A percentile compares a stretch with the other conserved stretches of the same genome.
These are phyloP conservation scores for Limanda limanda DNA, from an alignment of 2,113 vertebrate genomes.

Conservation along the genomic window DNA sequence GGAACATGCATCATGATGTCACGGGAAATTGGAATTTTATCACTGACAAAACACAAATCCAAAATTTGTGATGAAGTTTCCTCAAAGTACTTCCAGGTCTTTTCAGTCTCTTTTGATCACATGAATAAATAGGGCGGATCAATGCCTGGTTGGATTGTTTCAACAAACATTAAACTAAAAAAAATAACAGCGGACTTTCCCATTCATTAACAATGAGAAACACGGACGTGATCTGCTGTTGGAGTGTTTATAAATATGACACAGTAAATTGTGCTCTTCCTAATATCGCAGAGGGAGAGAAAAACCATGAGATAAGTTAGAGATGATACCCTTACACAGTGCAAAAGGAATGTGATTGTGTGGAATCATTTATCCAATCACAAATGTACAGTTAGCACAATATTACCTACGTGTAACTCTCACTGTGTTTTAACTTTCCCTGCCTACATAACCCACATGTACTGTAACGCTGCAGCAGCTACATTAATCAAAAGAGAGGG, in stretches of 20 bases:
- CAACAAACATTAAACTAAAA: conserved; percentile 6
- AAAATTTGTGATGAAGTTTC: conserved; percentile 20
- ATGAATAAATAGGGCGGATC: conserved; percentile 14
- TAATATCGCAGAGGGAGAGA: conserved; percentile 9
- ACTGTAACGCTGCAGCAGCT: conserved; percentile 45
- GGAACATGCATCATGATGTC: conserved; percentile 66
- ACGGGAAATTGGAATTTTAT: conserved; percentile 40
- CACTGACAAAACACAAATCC: conserved; percentile 45
- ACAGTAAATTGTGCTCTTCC: conserved; percentile 15
- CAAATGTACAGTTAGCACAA: conserved; percentile 64
- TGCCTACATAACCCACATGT: conserved; percentile 40
- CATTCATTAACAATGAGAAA: conserved; percentile 5
- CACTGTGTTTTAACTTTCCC: conserved; percentile 45
- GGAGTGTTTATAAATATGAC: conserved; percentile 17
- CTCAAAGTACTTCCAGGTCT: conserved; percentile 15
- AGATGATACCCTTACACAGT: conserved; percentile 28
- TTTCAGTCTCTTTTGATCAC: conserved; percentile 24
- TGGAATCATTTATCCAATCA: conserved; percentile 47
- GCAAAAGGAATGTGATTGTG: conserved; percentile 36
- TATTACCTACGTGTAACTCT: conserved; percentile 45
- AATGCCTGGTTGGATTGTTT: conserved; percentile 3
- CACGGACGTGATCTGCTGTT: not conserved
- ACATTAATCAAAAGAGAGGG: conserved; percentile 43
- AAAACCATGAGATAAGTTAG: conserved; percentile 8
- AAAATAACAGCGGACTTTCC: not conserved